A percentile compares a stretch with the other conserved stretches of the same genome.
phyloP scores from a whole-genome alignment of 2,797 vertebrate genomes.

The Sparidentex hasta region DNA sequence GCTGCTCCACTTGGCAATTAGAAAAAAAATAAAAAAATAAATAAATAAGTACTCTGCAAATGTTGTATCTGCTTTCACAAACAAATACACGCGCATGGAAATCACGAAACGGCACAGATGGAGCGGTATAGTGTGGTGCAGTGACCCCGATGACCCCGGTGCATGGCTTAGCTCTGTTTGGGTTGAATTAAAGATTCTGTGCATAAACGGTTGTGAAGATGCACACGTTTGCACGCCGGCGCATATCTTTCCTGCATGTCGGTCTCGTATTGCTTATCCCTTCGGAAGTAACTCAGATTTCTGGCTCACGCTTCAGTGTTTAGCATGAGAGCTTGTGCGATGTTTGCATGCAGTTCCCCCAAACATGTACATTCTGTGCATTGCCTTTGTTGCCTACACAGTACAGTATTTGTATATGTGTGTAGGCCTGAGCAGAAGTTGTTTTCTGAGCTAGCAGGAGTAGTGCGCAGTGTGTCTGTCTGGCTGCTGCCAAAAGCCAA shows the following conservation, averaged over 20 bases:
- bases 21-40: slow-evolving; percentile 38
- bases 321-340: not conserved
- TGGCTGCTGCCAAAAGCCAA: slow-evolving; percentile 94
- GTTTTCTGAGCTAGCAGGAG: slow-evolving; percentile 80
- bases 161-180: slow-evolving; percentile 26
- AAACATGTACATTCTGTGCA: slow-evolving; percentile 49
- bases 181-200: slow-evolving; percentile 24
- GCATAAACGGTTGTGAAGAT: not conserved
- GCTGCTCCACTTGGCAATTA: slow-evolving; percentile 71
- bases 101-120: slow-evolving; percentile 50
- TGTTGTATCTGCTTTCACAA: slow-evolving; percentile 53
- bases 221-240: slow-evolving; percentile 16
- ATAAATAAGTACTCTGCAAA: slow-evolving; percentile 42
- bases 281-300: slow-evolving; percentile 4
- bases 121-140: slow-evolving; percentile 39
- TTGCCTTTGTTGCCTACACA: slow-evolving; percentile 52
- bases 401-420: slow-evolving; percentile 66
- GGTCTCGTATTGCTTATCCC: not conserved
- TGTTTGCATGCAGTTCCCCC: slow-evolving; percentile 41
- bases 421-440: slow-evolving; percentile 79
- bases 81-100: slow-evolving; percentile 44
- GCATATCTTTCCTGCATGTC: slow-evolving; percentile 18
- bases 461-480: slow-evolving; percentile 82
- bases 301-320: slow-evolving; percentile 6
- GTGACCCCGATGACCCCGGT: slow-evolving; percentile 58